Evolutionary conservation across 2,113 vertebrate genomes (phyloP), one percentile per base, ranked within the genome.

Genomic region (Pomatorhinus ruficollis): DNA sequence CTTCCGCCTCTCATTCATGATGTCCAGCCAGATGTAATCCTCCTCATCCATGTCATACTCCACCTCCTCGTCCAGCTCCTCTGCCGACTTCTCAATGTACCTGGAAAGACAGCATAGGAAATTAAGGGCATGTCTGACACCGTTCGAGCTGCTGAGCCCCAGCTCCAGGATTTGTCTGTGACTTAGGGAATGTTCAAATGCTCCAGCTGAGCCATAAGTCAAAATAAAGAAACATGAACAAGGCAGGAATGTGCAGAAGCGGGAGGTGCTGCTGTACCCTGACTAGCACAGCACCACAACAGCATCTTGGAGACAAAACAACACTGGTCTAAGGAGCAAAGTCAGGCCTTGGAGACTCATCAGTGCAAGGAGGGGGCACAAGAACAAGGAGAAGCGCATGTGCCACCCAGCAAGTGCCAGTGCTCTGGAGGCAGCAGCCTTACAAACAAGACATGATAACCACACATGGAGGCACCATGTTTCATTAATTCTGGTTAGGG

Each of bases 31-130:
- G 97, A 99, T 99, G 95, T 99, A 99, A 96, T 99, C 99, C 92
- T 99, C 99, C 95, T 99, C 99, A 2, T 99, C 99, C 85, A 99
- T 99, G 96, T 99, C 99, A 0, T 99, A 99, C 97, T 99, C 99
- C 15, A 99, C 99, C 90, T 99, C 99, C 93, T 99, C 99, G 30
- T 99, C 99, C 96, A 99, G 98, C 97, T 99, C 99, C 91, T 99
- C 99, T 10, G 99, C 99, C 0, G 99, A 99, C 96, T 99, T 99
- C 96, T 99, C 99, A 2, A 99, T 99, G 97, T 99, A 99, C 97
- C 99, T 99, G 94, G 77, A 96, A 87, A 92, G 44, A 88, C 22
- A 74, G 52, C 42, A 61, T 0, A 0, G 40, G 64, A 84, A 54
- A 63, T 70, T 85, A 63, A 96, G 64, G 30, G 84, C 8, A 44